Conservation (phyloP, 53 echinoderm and acorn worm genomes). For the Holothuria leucospilota region DNA sequence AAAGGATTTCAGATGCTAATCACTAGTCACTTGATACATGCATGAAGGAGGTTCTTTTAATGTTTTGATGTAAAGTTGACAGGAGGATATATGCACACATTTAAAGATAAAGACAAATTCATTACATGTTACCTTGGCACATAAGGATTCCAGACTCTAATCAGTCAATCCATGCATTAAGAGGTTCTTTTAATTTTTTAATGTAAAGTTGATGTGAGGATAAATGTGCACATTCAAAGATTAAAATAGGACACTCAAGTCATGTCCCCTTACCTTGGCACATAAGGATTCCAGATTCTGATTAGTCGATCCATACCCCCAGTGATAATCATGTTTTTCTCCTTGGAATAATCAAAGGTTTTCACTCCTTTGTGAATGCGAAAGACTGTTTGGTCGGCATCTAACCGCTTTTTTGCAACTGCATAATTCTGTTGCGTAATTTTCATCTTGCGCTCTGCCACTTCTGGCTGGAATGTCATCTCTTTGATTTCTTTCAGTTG, state of each 20-base stretch:
- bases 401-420: constrained; percentile 75
- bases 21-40: not conserved
- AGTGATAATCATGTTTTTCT: constrained; percentile 91
- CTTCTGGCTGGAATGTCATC: constrained; percentile 63
- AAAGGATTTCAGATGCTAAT: constrained; percentile 43
- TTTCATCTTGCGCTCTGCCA: constrained; percentile 85
- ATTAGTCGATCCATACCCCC: constrained; percentile 98
- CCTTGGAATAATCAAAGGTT: constrained; percentile 96
- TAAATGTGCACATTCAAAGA: too few relatives aligned
- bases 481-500: constrained; percentile 92
- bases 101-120: too few relatives aligned
- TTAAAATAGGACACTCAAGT: too few relatives aligned
- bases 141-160: constrained; percentile 83
- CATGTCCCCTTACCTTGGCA: constrained; percentile 77
- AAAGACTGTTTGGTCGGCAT: constrained; percentile 87
- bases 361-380: constrained; percentile 99
- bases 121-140: too few relatives aligned
- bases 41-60: not conserved
- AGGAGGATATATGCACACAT: too few relatives aligned
- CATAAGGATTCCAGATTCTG: constrained; percentile 96
- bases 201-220: too few relatives aligned
- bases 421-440: constrained; percentile 93
- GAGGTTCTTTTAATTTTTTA: too few relatives aligned
- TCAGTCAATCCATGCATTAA: constrained; percentile 83
- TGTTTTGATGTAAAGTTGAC: too few relatives aligned